Percentiles rank a stretch among this genome's conserved stretches.
Conservation (phyloP, 2,888 invertebrate genomes). For the Pammene fasciana region DNA sequence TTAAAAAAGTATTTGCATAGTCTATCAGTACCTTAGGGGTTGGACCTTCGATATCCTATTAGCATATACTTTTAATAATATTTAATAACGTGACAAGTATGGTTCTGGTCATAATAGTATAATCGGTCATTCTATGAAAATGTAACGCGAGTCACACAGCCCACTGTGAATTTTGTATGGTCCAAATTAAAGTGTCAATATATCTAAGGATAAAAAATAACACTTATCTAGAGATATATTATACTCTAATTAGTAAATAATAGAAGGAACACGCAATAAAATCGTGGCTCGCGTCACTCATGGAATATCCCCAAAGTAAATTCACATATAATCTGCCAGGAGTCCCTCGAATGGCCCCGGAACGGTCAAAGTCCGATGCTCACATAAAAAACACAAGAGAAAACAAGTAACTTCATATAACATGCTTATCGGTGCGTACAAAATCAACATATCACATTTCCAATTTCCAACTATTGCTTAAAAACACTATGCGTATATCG, state of each 20-base stretch:
- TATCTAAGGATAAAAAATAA: too few species aligned
- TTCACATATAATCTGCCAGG: too few species aligned
- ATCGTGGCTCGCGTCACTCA: too few species aligned
- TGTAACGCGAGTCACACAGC: too few species aligned
- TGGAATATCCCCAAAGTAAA: too few species aligned
- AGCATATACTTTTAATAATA: neutral
- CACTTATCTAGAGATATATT: too few species aligned
- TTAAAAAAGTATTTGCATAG: neutral
- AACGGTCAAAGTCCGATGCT: conserved; percentile 12
- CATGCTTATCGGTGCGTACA: conserved; percentile 46
- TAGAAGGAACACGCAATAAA: too few species aligned
- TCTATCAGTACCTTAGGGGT: neutral
- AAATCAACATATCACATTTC: conserved; percentile 60
- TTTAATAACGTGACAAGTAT: neutral
- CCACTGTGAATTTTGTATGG: too few species aligned
- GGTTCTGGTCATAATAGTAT: neutral
- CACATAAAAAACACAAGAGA: conserved; percentile 29
- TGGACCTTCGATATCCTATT: neutral
- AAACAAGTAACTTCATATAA: conserved; percentile 34
- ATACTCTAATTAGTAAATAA: too few species aligned
- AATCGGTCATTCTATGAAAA: too few species aligned
- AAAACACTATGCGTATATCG: conserved; percentile 52
- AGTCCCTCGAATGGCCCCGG: neutral
- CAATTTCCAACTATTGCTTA: conserved; percentile 56
- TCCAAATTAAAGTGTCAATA: too few species aligned